Conservation (phyloP, 2,888 invertebrate species). For the Tenthredo distinguenda region DNA sequence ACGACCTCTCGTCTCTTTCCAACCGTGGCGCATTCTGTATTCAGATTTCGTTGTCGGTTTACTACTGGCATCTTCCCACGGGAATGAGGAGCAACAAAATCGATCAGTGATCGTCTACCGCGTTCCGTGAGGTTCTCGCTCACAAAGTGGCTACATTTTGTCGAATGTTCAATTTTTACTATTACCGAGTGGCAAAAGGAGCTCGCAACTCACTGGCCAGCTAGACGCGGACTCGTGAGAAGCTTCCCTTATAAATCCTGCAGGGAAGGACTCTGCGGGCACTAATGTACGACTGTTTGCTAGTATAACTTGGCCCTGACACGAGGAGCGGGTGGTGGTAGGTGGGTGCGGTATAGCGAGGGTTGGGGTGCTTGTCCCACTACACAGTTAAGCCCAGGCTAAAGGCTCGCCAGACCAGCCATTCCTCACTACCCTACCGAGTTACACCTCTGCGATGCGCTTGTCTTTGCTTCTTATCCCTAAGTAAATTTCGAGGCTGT, state of each 20-base stretch:
- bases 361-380: slow-evolving; percentile 66
- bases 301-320: slow-evolving; percentile 78
- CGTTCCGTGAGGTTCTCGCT: slow-evolving; percentile 46
- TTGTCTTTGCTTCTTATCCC: slow-evolving; percentile 76
- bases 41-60: slow-evolving; percentile 9
- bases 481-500: slow-evolving; percentile 71
- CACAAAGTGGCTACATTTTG: background rate
- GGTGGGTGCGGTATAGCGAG: slow-evolving; percentile 8
- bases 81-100: slow-evolving; percentile 29
- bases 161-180: background rate
- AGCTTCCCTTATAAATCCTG: slow-evolving; percentile 77
- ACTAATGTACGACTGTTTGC: slow-evolving; percentile 79
- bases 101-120: slow-evolving; percentile 55
- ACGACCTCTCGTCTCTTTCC: background rate
- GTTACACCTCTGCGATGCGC: slow-evolving; percentile 65
- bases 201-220: slow-evolving; percentile 35
- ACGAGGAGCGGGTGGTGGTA: slow-evolving; percentile 75
- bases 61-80: slow-evolving; percentile 31
- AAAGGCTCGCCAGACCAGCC: slow-evolving; percentile 77
- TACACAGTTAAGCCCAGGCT: slow-evolving; percentile 76
- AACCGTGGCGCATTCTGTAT: slow-evolving; percentile 36
- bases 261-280: slow-evolving; percentile 76
- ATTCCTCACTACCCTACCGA: slow-evolving; percentile 74
- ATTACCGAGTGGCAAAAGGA: slow-evolving; percentile 53
- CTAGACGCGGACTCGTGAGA: slow-evolving; percentile 57